Evolutionary conservation across 1,140 invertebrate genomes (phyloP).

Genomic region (Brachionus rubens): DNA sequence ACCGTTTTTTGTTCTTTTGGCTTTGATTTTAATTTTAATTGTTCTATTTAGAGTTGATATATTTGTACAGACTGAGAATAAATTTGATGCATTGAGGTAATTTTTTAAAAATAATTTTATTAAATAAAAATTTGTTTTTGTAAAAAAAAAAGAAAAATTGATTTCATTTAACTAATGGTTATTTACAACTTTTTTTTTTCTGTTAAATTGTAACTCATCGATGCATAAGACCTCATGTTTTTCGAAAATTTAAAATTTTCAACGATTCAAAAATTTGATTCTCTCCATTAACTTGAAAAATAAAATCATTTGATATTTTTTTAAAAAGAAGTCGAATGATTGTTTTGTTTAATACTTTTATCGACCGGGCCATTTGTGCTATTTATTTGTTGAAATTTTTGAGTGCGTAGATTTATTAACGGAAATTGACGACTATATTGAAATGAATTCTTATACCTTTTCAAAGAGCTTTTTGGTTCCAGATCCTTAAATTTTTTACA

Average conservation of each 20-base stretch:
- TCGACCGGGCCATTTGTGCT: background rate
- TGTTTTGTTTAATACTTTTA: background rate
- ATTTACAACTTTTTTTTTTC: too few relatives aligned
- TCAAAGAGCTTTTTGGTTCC: background rate
- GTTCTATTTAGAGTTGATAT: slow-evolving; percentile 41
- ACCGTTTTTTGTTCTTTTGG: background rate
- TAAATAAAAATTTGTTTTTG: too few relatives aligned
- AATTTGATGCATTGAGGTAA: slow-evolving; percentile 8
- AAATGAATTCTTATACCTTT: background rate
- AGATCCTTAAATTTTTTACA: background rate
- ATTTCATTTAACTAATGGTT: too few relatives aligned
- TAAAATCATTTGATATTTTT: background rate
- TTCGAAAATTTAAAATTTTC: slow-evolving; percentile 23
- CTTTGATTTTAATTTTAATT: slow-evolving; percentile 15
- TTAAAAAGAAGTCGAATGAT: background rate
- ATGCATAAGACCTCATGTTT: background rate
- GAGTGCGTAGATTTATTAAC: background rate
- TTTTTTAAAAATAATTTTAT: background rate
- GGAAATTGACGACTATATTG: background rate
- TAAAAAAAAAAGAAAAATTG: too few relatives aligned
- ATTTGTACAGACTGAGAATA: slow-evolving; percentile 22
- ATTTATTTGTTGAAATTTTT: slow-evolving; percentile 7
- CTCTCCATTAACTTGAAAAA: background rate
- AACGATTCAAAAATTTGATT: background rate
- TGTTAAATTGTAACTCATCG: too few relatives aligned